phyloP scores from a whole-genome alignment of 2,888 invertebrate species.

The Melanostoma mellinum region DNA sequence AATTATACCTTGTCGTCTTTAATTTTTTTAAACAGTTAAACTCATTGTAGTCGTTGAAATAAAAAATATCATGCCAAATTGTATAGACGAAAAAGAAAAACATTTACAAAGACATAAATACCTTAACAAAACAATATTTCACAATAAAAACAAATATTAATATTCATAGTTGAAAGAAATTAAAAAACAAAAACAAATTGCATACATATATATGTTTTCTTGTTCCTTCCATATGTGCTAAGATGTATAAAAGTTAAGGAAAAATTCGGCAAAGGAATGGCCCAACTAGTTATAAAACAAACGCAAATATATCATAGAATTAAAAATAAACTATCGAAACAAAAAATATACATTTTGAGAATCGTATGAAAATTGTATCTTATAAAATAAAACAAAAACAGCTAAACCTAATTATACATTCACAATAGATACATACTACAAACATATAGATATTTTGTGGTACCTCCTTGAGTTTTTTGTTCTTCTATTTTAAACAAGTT shows the following conservation, averaged over 20 bases:
- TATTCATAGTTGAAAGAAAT: slow-evolving; percentile 1
- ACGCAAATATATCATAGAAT: slow-evolving; percentile 68
- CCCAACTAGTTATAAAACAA: slow-evolving; percentile 48
- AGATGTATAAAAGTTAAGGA: slow-evolving; percentile 50
- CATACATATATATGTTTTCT: slow-evolving; percentile 50
- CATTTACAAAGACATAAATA: slow-evolving; percentile 26
- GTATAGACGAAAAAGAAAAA: slow-evolving; percentile 34
- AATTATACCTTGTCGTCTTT: slow-evolving; percentile 8
- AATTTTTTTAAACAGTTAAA: slow-evolving; percentile 42
- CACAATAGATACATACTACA: slow-evolving; percentile 34
- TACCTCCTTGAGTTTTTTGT: slow-evolving; percentile 15
- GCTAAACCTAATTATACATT: slow-evolving; percentile 9
- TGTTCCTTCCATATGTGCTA: slow-evolving; percentile 71
- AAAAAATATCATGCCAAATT: slow-evolving; percentile 60
- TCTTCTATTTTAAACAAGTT: slow-evolving; percentile 28
- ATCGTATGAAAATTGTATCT: slow-evolving; percentile 19
- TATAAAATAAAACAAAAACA: slow-evolving; percentile 9
- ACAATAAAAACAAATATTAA: not conserved
- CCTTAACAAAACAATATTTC: slow-evolving; percentile 6
- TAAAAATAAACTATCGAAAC: slow-evolving; percentile 45
- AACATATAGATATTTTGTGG: slow-evolving; percentile 20
- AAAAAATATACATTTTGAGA: slow-evolving; percentile 1
- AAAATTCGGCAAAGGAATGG: slow-evolving; percentile 35
- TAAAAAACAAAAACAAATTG: slow-evolving; percentile 29
- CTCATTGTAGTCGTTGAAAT: not conserved